Conservation (phyloP, 37 sponge, comb jelly and placozoan genomes). For the Ianthella basta region DNA sequence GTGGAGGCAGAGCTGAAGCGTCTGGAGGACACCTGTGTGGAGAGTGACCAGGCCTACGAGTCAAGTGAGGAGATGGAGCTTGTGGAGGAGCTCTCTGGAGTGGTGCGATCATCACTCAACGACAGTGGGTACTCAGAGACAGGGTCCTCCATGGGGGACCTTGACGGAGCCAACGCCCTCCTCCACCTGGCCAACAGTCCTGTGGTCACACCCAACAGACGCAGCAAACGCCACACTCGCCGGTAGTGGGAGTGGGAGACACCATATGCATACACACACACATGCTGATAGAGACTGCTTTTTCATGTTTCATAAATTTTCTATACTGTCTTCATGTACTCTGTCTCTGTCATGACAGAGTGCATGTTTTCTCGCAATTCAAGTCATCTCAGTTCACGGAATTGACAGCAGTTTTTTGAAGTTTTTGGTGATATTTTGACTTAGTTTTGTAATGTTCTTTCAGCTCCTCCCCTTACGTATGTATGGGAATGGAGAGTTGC, state of each 20-base stretch:
- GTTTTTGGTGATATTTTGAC: no score
- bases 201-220: neutral
- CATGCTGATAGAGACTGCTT: neutral
- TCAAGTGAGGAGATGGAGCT: constrained; percentile 19
- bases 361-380: neutral
- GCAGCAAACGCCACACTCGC: neutral
- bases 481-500: no score
- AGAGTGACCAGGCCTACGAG: constrained; percentile 17
- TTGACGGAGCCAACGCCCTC: constrained; percentile 30
- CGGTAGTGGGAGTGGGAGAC: no score
- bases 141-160: constrained; percentile 32
- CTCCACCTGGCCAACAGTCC: constrained; percentile 13
- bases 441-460: no score
- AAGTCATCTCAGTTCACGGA: no score
- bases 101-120: neutral
- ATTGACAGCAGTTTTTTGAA: no score
- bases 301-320: constrained; percentile 1
- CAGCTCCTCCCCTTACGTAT: no score
- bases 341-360: no score
- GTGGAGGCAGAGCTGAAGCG: constrained; percentile 28
- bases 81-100: neutral
- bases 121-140: constrained; percentile 31
- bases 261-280: no score
- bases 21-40: neutral
- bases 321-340: neutral